Evolutionary conservation across 2,888 invertebrate genomes (phyloP).

Genomic region (Drosophila leonis): DNA sequence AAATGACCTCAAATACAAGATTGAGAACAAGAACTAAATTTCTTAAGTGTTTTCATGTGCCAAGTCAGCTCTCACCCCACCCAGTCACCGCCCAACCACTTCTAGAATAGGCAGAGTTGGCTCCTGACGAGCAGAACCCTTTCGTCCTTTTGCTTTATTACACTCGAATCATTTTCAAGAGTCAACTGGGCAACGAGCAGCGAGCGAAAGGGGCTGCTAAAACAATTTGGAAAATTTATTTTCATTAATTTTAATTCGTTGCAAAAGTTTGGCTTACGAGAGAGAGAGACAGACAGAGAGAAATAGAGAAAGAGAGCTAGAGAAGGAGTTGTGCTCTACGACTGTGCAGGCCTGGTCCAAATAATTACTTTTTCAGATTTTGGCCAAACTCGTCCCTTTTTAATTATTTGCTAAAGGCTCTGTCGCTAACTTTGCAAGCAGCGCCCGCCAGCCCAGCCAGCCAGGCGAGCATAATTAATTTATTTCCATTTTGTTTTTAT

Average conservation of each 20-base stretch:
- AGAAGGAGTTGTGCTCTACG: too few relatives aligned
- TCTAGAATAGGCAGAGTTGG: background rate
- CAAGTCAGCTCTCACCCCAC: constrained; percentile 35
- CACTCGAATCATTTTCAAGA: constrained; percentile 75
- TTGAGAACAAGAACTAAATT: constrained; percentile 78
- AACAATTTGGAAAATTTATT: constrained; percentile 81
- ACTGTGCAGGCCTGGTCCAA: constrained; percentile 44
- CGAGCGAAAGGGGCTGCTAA: constrained; percentile 65
- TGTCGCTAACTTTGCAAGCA: constrained; percentile 56
- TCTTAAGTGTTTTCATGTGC: constrained; percentile 77
- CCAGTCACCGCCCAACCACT: background rate
- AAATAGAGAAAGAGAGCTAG: background rate
- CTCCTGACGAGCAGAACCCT: constrained; percentile 34
- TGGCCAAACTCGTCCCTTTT: constrained; percentile 69
- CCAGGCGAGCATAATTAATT: constrained; percentile 72
- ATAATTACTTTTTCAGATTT: constrained; percentile 79
- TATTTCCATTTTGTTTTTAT: constrained; percentile 57
- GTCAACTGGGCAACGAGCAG: constrained; percentile 53
- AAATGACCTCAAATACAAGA: constrained; percentile 76
- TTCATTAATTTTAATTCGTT: constrained; percentile 81
- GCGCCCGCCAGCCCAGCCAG: constrained; percentile 5
- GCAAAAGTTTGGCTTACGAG: constrained; percentile 64
- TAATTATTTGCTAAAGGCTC: constrained; percentile 72
- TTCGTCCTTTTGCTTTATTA: constrained; percentile 74
- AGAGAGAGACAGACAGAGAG: background rate